Percentiles rank a stretch among this genome's conserved stretches.
Conservation (phyloP, 2,888 invertebrate genomes). For the Callyntrura sp. region DNA sequence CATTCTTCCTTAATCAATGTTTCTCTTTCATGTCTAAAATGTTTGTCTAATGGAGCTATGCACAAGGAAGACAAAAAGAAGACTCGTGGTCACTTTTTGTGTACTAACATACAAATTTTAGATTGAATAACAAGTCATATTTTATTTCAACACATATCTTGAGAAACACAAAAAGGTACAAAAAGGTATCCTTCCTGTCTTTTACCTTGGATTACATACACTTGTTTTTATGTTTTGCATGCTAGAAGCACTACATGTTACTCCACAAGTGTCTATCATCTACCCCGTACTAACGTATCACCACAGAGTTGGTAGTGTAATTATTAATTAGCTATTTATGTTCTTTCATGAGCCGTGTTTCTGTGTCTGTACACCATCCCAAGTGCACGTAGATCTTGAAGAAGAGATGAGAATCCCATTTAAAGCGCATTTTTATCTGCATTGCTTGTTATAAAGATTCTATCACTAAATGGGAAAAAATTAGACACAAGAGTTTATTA, state of each 20-base stretch:
- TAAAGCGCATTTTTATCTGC: conserved; percentile 2
- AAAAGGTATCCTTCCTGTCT: conserved; percentile 67
- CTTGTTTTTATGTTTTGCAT: not conserved
- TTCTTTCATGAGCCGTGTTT: conserved; percentile 31
- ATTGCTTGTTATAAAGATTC: not conserved
- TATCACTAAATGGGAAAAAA: not conserved
- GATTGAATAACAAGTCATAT: conserved; percentile 45
- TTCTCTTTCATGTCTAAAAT: not conserved
- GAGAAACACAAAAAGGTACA: conserved; percentile 36
- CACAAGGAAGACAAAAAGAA: conserved; percentile 25
- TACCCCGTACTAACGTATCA: not conserved
- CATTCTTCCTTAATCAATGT: not conserved
- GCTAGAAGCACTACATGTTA: not conserved
- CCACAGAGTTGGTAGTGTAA: not conserved
- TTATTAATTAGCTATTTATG: conserved; percentile 20
- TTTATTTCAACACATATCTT: conserved; percentile 68
- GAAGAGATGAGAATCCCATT: not conserved
- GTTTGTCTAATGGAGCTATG: conserved; percentile 28
- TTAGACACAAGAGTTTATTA: conserved; percentile 25
- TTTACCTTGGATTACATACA: conserved; percentile 65
- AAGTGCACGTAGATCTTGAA: not conserved
- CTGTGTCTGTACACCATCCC: not conserved
- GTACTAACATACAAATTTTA: not conserved
- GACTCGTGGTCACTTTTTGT: not conserved
- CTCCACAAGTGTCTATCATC: not conserved